Evolutionary conservation across 2,888 invertebrate species (phyloP).

Genomic region (Stenoptilia bipunctidactyla): DNA sequence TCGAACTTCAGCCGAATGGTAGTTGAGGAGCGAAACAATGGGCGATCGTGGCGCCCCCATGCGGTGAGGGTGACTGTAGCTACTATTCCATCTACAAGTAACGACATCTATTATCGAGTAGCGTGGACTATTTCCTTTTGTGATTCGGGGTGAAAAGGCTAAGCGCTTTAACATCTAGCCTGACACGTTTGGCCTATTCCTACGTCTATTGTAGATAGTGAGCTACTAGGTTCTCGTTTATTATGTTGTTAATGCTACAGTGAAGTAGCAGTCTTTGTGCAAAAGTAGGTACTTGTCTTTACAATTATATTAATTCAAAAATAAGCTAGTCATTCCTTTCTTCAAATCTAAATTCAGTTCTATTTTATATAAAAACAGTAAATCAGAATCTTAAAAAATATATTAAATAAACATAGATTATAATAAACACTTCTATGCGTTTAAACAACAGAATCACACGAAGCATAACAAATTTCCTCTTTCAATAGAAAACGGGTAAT

Average conservation of each 20-base stretch:
- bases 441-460: too few species aligned
- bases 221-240: too few species aligned
- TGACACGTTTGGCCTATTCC: slow-evolving; percentile 11
- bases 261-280: too few species aligned
- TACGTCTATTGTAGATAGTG: slow-evolving; percentile 1
- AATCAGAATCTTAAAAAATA: too few species aligned
- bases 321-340: too few species aligned
- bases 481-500: slow-evolving; percentile 46
- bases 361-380: too few species aligned
- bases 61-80: slow-evolving; percentile 40
- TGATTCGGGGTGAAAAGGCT: slow-evolving; percentile 12
- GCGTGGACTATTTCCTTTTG: slow-evolving; percentile 28
- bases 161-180: not conserved
- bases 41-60: slow-evolving; percentile 67
- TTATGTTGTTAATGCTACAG: too few species aligned
- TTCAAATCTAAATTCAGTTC: too few species aligned
- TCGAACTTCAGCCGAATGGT: slow-evolving; percentile 56
- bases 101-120: slow-evolving; percentile 59
- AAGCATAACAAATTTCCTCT: slow-evolving; percentile 38
- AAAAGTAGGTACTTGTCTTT: too few species aligned
- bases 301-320: too few species aligned
- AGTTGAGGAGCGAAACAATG: slow-evolving; percentile 44
- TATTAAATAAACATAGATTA: too few species aligned
- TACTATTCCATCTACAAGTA: slow-evolving; percentile 9
- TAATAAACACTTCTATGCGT: too few species aligned